A percentile compares a stretch with the other conserved stretches of the same genome.
Conservation (phyloP, 1,140 invertebrate species). For the Leguminivora glycinivorella region DNA sequence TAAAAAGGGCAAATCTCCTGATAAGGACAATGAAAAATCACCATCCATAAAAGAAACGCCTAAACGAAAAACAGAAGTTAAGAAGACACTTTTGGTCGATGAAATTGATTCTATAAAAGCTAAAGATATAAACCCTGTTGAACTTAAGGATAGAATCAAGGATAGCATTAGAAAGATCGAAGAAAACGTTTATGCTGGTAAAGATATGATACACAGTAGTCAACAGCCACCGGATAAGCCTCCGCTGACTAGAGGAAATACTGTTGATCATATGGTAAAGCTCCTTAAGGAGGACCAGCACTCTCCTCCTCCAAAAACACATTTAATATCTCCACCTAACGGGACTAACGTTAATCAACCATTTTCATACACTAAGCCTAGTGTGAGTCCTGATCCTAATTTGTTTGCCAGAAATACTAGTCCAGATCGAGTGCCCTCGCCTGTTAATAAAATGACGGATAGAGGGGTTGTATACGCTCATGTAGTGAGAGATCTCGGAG, state of each 20-base stretch:
- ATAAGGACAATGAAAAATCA: constrained; percentile 60
- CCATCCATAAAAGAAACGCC: constrained; percentile 66
- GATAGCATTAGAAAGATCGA: constrained; percentile 73
- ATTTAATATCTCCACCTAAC: constrained; percentile 82
- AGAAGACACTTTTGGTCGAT: constrained; percentile 65
- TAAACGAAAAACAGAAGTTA: constrained; percentile 67
- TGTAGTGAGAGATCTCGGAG: constrained; percentile 81
- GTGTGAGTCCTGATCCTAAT: constrained; percentile 77
- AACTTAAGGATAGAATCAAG: constrained; percentile 72
- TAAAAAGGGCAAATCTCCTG: constrained; percentile 62
- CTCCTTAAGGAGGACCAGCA: constrained; percentile 82
- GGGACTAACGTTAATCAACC: constrained; percentile 87
- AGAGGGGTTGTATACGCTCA: constrained; percentile 86
- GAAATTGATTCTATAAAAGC: constrained; percentile 61
- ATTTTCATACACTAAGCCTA: constrained; percentile 86
- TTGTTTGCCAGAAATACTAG: constrained; percentile 71
- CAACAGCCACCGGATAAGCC: constrained; percentile 82
- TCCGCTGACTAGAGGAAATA: constrained; percentile 82
- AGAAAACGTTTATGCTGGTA: constrained; percentile 77
- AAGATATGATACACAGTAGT: constrained; percentile 84
- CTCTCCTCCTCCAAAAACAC: constrained; percentile 82
- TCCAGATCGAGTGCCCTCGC: constrained; percentile 68
- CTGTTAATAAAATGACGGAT: constrained; percentile 70
- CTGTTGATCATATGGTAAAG: constrained; percentile 83
- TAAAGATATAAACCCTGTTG: constrained; percentile 52